phyloP scores from a whole-genome alignment of 2,113 vertebrate species.

The Corynorhinus townsendii region DNA sequence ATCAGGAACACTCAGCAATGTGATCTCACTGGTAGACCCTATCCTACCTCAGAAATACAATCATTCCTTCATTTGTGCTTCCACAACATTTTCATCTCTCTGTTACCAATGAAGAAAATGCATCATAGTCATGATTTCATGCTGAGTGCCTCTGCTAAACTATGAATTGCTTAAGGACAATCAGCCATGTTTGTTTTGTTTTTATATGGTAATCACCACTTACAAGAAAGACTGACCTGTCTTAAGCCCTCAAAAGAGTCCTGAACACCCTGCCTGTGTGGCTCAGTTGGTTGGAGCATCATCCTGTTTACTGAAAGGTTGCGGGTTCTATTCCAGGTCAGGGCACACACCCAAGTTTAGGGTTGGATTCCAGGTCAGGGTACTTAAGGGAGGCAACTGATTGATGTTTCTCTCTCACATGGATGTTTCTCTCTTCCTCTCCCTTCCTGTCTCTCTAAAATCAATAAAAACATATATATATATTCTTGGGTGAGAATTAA shows the following conservation, averaged over 20 bases:
- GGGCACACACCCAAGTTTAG: background rate
- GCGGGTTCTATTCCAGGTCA: background rate
- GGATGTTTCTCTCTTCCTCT: too few relatives aligned
- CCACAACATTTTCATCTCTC: background rate
- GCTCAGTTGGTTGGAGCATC: background rate
- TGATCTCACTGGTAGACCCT: background rate
- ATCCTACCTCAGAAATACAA: background rate
- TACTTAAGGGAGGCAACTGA: background rate
- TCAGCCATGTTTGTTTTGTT: background rate
- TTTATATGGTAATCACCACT: background rate
- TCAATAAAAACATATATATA: background rate
- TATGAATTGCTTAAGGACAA: background rate
- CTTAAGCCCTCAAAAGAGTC: background rate
- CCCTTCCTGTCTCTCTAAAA: too few relatives aligned
- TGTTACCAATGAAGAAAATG: background rate
- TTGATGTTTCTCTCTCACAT: background rate
- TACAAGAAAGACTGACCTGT: background rate
- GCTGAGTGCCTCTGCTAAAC: background rate
- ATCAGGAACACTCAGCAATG: background rate
- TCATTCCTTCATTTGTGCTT: background rate
- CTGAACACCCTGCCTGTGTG: background rate
- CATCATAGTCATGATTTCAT: background rate
- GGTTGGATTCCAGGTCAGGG: background rate
- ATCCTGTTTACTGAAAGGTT: background rate
- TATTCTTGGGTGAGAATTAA: background rate